These are phyloP conservation scores for Chaetogeoica ovagalla DNA, from an alignment of 2,888 invertebrate species.

Conservation along the genomic window DNA sequence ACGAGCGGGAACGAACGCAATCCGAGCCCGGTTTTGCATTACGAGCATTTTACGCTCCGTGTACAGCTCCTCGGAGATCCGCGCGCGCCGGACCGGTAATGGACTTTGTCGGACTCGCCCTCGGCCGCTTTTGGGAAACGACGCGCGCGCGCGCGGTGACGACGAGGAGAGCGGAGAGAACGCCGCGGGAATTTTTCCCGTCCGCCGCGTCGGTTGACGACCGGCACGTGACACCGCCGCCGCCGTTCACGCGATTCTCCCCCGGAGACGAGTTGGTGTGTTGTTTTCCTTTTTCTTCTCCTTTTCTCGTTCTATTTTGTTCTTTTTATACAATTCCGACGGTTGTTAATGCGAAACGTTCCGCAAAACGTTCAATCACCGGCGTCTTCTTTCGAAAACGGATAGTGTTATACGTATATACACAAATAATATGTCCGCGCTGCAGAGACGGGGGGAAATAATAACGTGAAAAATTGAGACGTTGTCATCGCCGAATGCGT, in stretches of 20 bases:
- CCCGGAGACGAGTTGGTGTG: not conserved
- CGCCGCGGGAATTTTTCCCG: constrained; percentile 26
- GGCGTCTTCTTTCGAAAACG: no score
- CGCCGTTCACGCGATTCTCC: not conserved
- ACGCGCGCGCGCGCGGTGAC: not conserved
- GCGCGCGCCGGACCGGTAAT: constrained; percentile 14
- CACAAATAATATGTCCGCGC: not conserved
- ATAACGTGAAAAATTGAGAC: not conserved
- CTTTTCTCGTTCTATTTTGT: not conserved
- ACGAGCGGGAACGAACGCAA: no score
- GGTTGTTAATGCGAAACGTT: constrained; percentile 24
- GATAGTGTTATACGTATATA: no score
- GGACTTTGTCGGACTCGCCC: not conserved
- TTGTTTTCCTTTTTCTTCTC: not conserved
- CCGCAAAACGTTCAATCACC: constrained; percentile 32
- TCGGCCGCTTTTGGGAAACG: not conserved
- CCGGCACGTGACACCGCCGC: constrained; percentile 14
- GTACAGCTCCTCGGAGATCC: no score
- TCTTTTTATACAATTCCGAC: constrained; percentile 11
- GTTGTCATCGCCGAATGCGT: no score
- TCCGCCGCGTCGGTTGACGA: constrained; percentile 27
- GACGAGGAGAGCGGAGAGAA: no score
- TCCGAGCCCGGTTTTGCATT: no score
- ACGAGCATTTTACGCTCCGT: no score
- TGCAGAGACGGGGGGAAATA: not conserved